Evolutionary conservation across 37 sponge, comb jelly and placozoan genomes (phyloP).

Genomic region (Eunapius fragilis): DNA sequence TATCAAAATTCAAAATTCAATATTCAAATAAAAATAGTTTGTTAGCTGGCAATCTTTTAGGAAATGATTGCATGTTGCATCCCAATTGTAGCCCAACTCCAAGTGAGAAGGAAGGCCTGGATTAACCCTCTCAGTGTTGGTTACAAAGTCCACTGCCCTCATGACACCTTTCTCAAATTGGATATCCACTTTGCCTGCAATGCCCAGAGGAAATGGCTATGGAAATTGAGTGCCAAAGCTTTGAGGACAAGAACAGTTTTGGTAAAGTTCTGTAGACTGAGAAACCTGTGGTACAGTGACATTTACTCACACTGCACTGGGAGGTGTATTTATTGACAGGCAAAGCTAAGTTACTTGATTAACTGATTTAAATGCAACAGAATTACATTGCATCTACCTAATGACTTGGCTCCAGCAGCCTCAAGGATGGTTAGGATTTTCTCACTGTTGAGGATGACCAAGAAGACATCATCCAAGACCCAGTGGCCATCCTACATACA

Average conservation of each 20-base stretch:
- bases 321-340: not conserved
- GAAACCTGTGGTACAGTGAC: conserved; percentile 9
- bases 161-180: conserved; percentile 3
- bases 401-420: conserved; percentile 61
- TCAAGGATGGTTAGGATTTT: conserved; percentile 25
- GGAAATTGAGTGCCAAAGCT: conserved; percentile 1
- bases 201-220: not conserved
- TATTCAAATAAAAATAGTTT: too few relatives aligned
- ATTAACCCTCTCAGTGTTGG: conserved; percentile 29
- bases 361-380: not conserved
- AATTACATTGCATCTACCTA: conserved; percentile 30
- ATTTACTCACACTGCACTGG: not conserved
- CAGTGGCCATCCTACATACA: conserved; percentile 51
- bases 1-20: too few relatives aligned
- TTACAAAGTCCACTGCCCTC: conserved; percentile 40
- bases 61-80: not conserved
- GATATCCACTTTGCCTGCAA: conserved; percentile 6
- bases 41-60: not conserved
- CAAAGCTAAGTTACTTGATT: not conserved
- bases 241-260: conserved; percentile 38
- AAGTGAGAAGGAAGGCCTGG: conserved; percentile 52
- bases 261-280: conserved; percentile 11
- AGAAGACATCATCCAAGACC: conserved; percentile 19
- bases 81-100: conserved; percentile 72
- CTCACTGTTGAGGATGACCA: conserved; percentile 18